Base-by-base conservation (phyloP, 2,888 invertebrate genomes). In the Leptinotarsa juncta region DNA sequence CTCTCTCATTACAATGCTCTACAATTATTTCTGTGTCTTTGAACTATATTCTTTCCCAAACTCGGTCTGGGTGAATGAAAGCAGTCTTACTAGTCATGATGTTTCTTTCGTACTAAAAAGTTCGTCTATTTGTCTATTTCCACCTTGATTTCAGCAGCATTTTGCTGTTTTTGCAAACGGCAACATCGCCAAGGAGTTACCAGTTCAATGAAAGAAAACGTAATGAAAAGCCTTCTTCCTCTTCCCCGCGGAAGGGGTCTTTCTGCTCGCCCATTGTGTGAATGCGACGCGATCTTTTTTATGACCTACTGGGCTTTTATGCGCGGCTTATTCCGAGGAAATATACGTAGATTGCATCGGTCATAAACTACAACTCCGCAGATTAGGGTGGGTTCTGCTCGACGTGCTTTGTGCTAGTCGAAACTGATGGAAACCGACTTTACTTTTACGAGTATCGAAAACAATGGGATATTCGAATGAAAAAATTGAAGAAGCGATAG, bases 261-360 rank as follows among this genome's bases (percentile, higher is more conserved):
- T 15, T 26, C 14, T 57, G 57, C 55, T 71, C 65, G 50, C 20
- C 71, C 66, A 62, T 66, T 66, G 50, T 65, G 65, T 65, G 70
- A 70, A 32, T 66, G 23, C 70, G 74, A 55, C 67, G 76, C 72
- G 74, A 74, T 74, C 62, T 70, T 76, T 75, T 76, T 75, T 72
- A 72, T 70, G 62, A 49, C 69, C 70, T 50, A 53, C 70, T 70
- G 70, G 60, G 70, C 67, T 75, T 76, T 76, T 73, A 75, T 73
- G 75, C 67, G 70, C 20, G 70, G 71, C 67, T 76, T 73, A 75
- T 75, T 65, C 67, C 72, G 72, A 67, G 50, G 70, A 67, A 71
- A 73, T 73, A 76, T 73, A 67, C 71, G 68, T 55, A 71, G 72
- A 76, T 76, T 76, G 67, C 72, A 70, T 75, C 72, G 75, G 72